Evolutionary conservation across 2,797 vertebrate species (phyloP).

Genomic region (Psittacula derbiana): DNA sequence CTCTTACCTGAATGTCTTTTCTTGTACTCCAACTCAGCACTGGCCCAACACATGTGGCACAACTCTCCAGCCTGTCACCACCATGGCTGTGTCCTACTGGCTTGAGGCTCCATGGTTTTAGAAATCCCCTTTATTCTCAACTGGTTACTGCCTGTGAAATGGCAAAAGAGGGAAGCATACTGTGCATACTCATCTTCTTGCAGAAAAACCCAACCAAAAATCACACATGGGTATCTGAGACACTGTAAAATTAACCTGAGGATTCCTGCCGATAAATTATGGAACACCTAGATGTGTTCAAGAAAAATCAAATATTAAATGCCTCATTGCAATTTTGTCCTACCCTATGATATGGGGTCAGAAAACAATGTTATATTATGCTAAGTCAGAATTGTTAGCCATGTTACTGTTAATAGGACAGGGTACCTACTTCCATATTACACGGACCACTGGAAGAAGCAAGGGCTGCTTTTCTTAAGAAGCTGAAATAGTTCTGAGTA

Average conservation of each 20-base stretch:
- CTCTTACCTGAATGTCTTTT: neutral
- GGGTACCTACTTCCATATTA: neutral
- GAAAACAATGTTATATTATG: neutral
- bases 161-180: neutral
- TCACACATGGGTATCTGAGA: neutral
- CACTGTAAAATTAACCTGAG: neutral
- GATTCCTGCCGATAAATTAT: neutral
- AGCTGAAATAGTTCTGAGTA: neutral
- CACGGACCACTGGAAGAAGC: neutral
- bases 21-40: neutral
- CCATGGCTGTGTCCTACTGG: neutral
- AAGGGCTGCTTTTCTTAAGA: neutral
- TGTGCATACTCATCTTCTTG: neutral
- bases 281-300: neutral
- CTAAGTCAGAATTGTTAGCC: neutral
- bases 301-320: neutral
- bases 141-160: neutral
- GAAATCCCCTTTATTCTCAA: neutral
- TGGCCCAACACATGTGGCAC: neutral
- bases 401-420: neutral
- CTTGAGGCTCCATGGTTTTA: neutral
- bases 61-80: neutral
- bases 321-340: neutral
- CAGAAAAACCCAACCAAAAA: neutral
- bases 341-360: neutral